Percentiles rank a stretch among this genome's conserved stretches.
phyloP scores from a whole-genome alignment of 1,140 invertebrate genomes.

The Anadara kagoshimensis region DNA sequence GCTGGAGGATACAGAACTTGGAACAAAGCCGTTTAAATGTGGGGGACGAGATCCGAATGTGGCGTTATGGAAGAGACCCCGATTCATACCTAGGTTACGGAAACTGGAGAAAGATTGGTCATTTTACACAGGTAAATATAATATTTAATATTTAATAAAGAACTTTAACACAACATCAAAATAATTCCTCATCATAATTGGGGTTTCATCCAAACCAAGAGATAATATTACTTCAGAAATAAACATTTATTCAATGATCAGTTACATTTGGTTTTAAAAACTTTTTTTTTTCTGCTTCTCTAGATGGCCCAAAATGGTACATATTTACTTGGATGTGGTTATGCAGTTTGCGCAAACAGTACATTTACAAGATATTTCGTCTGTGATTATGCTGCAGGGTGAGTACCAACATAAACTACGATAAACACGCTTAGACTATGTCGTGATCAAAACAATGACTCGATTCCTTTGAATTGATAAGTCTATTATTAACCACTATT shows the following conservation, averaged over 20 bases:
- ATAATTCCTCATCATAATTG: too few species aligned
- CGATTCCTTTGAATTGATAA: too few species aligned
- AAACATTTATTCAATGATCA: too few species aligned
- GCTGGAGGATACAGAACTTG: constrained; percentile 58
- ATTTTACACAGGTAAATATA: constrained; percentile 61
- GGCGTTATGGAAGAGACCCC: constrained; percentile 52
- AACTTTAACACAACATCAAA: too few species aligned
- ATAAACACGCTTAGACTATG: too few species aligned
- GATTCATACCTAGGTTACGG: constrained; percentile 55
- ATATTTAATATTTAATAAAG: too few species aligned
- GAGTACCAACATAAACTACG: constrained; percentile 8
- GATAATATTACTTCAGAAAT: too few species aligned
- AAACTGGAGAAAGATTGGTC: constrained; percentile 60
- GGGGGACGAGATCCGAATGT: constrained; percentile 61
- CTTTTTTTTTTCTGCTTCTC: neutral
- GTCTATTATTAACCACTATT: too few species aligned
- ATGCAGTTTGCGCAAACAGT: constrained; percentile 50
- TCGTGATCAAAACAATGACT: too few species aligned
- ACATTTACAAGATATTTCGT: constrained; percentile 54
- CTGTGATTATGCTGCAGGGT: constrained; percentile 65
- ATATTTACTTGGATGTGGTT: constrained; percentile 59
- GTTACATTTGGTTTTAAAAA: too few species aligned
- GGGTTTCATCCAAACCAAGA: too few species aligned
- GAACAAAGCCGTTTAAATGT: constrained; percentile 53
- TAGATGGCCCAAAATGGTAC: constrained; percentile 62